Percentiles rank a stretch among this genome's conserved stretches.
Evolutionary conservation across 2,113 vertebrate genomes (phyloP).

Genomic region (Paedocypris sp.): DNA sequence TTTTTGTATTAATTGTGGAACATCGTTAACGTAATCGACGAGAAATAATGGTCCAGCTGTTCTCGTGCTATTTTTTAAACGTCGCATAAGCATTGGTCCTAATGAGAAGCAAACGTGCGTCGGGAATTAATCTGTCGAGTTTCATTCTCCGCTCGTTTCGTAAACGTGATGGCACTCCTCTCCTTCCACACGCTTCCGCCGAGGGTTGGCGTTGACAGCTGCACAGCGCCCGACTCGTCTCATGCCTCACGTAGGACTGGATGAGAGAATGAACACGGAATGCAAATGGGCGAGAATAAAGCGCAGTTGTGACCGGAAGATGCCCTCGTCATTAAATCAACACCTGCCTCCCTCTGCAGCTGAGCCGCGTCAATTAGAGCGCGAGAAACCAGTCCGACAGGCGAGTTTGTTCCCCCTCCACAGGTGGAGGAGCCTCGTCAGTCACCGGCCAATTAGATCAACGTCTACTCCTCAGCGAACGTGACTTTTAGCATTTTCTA

Average conservation of each 20-base stretch:
- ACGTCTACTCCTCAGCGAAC: background rate
- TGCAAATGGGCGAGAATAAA: slow-evolving; percentile 34
- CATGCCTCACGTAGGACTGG: slow-evolving; percentile 28
- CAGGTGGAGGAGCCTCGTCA: background rate
- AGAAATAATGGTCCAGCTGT: too few species aligned
- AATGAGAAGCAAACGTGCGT: too few species aligned
- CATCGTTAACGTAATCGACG: too few species aligned
- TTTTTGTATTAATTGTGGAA: too few species aligned
- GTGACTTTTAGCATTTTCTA: background rate
- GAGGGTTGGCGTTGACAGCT: slow-evolving; percentile 27
- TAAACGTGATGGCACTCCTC: too few species aligned
- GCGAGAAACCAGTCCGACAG: background rate
- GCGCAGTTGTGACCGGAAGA: slow-evolving; percentile 8
- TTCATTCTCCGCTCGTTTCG: too few species aligned
- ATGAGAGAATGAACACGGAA: slow-evolving; percentile 30
- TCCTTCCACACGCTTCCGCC: background rate
- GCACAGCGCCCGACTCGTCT: slow-evolving; percentile 41
- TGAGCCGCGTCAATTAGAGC: slow-evolving; percentile 20
- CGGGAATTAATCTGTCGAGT: too few species aligned
- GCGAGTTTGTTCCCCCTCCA: background rate
- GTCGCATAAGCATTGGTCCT: too few species aligned
- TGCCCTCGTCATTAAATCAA: slow-evolving; percentile 30
- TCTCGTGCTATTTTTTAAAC: too few species aligned
- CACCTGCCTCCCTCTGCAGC: slow-evolving; percentile 28
- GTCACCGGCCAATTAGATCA: background rate